Percentiles rank a stretch among this genome's conserved stretches.
Evolutionary conservation across 2,888 invertebrate genomes (phyloP).

Genomic region (Pristionchus entomophagus): DNA sequence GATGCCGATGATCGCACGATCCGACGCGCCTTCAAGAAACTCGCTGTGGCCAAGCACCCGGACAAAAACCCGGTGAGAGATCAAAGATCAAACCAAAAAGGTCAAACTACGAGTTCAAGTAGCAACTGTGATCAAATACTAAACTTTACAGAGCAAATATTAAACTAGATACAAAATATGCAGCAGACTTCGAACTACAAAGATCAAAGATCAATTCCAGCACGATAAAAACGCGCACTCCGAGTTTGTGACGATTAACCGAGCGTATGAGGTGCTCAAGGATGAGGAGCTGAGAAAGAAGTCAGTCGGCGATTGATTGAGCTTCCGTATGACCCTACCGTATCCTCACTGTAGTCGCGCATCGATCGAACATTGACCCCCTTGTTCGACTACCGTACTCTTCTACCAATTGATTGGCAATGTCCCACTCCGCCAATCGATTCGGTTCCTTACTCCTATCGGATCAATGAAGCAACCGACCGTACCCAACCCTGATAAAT

Average conservation of each 20-base stretch:
- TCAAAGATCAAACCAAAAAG: constrained; percentile 12
- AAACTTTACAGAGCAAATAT: too few species aligned
- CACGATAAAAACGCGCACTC: constrained; percentile 85
- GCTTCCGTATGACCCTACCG: too few species aligned
- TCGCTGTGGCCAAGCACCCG: constrained; percentile 85
- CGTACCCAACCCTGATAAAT: not conserved
- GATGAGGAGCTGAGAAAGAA: constrained; percentile 86
- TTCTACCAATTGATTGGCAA: not conserved
- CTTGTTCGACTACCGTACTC: not conserved
- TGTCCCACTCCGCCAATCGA: too few species aligned
- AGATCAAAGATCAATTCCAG: constrained; percentile 78
- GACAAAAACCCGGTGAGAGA: constrained; percentile 81
- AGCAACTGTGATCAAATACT: not conserved
- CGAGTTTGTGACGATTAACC: constrained; percentile 86
- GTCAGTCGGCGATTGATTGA: constrained; percentile 78
- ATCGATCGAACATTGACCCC: not conserved
- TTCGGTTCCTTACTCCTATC: not conserved
- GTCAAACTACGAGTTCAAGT: not conserved
- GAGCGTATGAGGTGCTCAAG: constrained; percentile 90
- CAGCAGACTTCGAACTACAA: not conserved
- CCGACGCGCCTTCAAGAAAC: constrained; percentile 85
- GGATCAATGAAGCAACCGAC: not conserved
- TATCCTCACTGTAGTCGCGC: not conserved
- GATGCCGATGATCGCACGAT: constrained; percentile 84
- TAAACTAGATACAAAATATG: too few species aligned